Evolutionary conservation across 2,888 invertebrate species (phyloP), one percentile per base, ranked within the genome.

Genomic region (Orthonychiurus folsomi): DNA sequence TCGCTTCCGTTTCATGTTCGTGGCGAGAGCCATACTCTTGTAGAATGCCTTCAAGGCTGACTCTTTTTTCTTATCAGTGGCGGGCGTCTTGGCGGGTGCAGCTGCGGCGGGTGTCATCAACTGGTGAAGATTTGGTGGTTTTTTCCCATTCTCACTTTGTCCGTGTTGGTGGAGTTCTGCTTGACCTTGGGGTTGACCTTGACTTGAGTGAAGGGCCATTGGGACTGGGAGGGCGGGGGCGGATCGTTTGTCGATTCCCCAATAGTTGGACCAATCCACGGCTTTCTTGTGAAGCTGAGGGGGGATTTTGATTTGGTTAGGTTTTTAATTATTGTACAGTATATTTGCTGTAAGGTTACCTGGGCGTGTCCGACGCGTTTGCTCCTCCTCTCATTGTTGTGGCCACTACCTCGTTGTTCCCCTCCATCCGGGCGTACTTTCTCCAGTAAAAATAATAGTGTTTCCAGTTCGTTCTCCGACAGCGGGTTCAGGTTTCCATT

Each of bases 201-300:
- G n/a, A n/a, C n/a, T n/a, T n/a, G n/a, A n/a, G n/a, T n/a, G n/a
- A n/a, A n/a, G n/a, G n/a, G n/a, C n/a, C 48, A n/a, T 48, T 48
- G 15, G 48, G 48, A 48, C n/a, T 48, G 48, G 48, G n/a, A 48
- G 15, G 15, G 48, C 15, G 12, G 48, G n/a, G 15, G 87, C 88
- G 76, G 82, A 85, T 64, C 89, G 84, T 67, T 86, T 83, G 75
- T 92, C 89, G 66, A 89, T 82, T 0, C 92, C 92, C 74, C 91
- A 90, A 74, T 92, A 90, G 73, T 89, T 85, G 0, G 88, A 86
- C 91, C 90, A 92, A 74, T 90, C 86, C 64, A 91, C 83, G 1
- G 88, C 88, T 76, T 90, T 91, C 77, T 90, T 89, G n/a, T 61
- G 20, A 25, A 64, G 62, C 25, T 21, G 21, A 26, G 21, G 58